Base-by-base conservation (phyloP, 1,140 invertebrate genomes). In the Bombyx mori region DNA sequence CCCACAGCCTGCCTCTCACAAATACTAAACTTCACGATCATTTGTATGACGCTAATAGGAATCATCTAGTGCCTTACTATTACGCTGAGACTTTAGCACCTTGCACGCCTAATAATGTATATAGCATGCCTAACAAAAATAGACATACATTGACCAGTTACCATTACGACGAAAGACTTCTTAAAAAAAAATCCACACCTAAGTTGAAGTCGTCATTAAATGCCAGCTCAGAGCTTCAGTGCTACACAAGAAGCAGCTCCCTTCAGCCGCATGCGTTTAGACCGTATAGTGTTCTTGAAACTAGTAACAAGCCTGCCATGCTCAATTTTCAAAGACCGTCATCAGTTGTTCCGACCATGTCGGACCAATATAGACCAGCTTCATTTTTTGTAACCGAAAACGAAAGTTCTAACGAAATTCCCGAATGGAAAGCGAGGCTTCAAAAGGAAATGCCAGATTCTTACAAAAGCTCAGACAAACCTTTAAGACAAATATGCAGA, bases 1-100 rank as follows among this genome's bases (percentile, higher is more conserved):
- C 78, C 22, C 68, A 68, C 51, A 72, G 65, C 64, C 65, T 77
- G 57, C 74, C 69, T 54, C 65, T 72, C 68, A 63, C 72, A 50
- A 73, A 59, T 62, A 75, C 67, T 60, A 83, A 82, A 71, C 70
- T 70, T 58, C 66, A 72, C 52, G 77, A 82, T n/a, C 73, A 78
- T 55, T 52, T 79, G 61, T 82, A 79, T 65, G 83, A 86, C 58
- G 74, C 82, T 81, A 87, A 87, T 69, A 77, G 80, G 69, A 87
- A 87, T 68, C 79, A 84, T 69, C 75, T 86, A 69, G 79, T 86
- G 12, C 84, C 84, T 51, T 87, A 87, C 58, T 87, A 87, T 54
- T 87, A 87, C 52, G 82, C 82, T 1, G 84, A 87, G 75, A 87
- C 84, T 12, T 56, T 82, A 71, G 76, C 71, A 12, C 77, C 76